phyloP scores from a whole-genome alignment of 2,797 vertebrate genomes.

The Tachyglossus aculeatus region DNA sequence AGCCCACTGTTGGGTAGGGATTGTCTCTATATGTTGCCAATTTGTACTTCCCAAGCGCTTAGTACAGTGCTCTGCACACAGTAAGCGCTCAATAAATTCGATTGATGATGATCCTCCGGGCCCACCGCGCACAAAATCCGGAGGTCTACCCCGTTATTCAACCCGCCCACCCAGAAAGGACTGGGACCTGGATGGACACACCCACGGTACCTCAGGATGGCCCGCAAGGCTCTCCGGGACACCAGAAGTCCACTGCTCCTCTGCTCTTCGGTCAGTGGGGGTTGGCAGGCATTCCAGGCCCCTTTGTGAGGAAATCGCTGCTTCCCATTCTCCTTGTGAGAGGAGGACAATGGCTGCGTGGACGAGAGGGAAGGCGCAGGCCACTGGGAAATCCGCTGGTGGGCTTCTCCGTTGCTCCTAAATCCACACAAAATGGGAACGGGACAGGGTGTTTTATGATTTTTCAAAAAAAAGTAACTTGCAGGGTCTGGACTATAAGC shows the following conservation, averaged over 20 bases:
- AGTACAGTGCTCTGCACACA: no score
- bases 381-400: not conserved
- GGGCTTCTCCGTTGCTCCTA: conserved; percentile 59
- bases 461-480: no score
- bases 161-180: no score
- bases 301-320: conserved; percentile 59
- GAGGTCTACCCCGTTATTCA: no score
- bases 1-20: no score
- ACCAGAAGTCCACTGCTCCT: conserved; percentile 29
- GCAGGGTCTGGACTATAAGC: no score
- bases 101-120: no score
- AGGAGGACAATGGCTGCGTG: not conserved
- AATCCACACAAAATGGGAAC: not conserved
- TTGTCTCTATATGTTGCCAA: no score
- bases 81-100: no score
- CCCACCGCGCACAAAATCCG: not conserved
- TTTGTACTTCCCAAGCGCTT: no score
- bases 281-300: conserved; percentile 66
- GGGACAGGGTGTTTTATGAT: not conserved
- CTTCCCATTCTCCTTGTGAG: conserved; percentile 60
- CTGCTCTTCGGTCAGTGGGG: not conserved
- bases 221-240: conserved; percentile 59
- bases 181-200: no score
- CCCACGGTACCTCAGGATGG: conserved; percentile 67
- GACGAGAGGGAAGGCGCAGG: not conserved